Base-by-base conservation (phyloP, 1,140 invertebrate species). In the Hycleus phaleratus region DNA sequence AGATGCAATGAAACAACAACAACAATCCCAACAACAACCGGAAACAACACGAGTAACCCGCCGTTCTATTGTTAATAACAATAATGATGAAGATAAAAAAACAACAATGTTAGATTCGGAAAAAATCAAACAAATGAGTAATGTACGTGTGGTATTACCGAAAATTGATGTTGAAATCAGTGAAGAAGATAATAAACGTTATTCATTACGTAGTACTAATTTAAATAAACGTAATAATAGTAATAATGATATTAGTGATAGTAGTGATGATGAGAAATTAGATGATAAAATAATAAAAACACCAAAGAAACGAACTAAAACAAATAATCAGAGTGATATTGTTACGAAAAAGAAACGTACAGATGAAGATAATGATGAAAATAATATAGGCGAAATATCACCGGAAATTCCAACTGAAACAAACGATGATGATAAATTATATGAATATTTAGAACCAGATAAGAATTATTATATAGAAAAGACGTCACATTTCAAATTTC, bases 401-500 rank as follows among this genome's bases (percentile, higher is more conserved):
- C 9, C 45, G 46, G 18, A 56, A 38, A 10, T 5, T 32, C 32
- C 43, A 32, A 43, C 12, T 25, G 40, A 42, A 10, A 24, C 10
- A 12, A 25, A 48, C 4, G 58, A 59, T 46, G 12, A 46, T 38
- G 47, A 56, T 64, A 25, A 64, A 62, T 26, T 44, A 42, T 11
- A 58, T 49, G 46, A 49, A 7, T 61, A 59, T 10, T 50, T 63
- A 24, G 60, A 62, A 39, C 64, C 65, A 4, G 63, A 71, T 55
- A 67, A 63, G 18, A 62, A 64, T 24, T 69, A 72, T 53, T 73
- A 59, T 47, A 53, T 59, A 11, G 61, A 65, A 38, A 61, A 60
- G 38, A 26, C 25, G 1, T 57, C 43, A 11, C 51, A 65, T 9
- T 53, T 45, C 8, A 76, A 62, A 32, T 78, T 80, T 44, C 69